Evolutionary conservation across 2,888 invertebrate species (phyloP), one percentile per base, ranked within the genome.

Genomic region (Ceriagrion tenellum): DNA sequence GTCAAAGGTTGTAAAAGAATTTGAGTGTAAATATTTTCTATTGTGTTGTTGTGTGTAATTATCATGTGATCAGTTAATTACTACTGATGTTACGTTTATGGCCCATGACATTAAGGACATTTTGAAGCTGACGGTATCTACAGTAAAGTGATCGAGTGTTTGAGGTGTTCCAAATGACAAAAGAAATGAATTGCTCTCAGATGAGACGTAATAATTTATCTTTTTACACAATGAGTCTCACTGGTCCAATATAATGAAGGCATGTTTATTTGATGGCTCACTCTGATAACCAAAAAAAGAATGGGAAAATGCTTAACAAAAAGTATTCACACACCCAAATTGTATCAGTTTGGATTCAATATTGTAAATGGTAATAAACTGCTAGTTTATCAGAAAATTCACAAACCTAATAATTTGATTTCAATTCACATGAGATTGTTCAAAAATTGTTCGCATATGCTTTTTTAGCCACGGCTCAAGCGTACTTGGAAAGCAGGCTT

Each of bases 331-430:
- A 96, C 95, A 96, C 96, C 96, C 96, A 96, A 96, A 96, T 96
- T 96, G 96, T 96, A 96, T 96, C 96, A 96, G 96, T 96, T 96
- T 96, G 95, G 96, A 96, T 96, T 96, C 96, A 96, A 96, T 96
- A 96, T 96, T 96, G 96, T 96, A 96, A 96, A 96, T 96, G 96
- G 96, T 96, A 96, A 96, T 96, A 96, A 96, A 96, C 96, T 96
- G 95, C 96, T 96, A 96, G 96, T 96, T 96, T 96, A 96, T 96
- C 96, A 96, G 96, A 96, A 96, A 96, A 96, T 95, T 90, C 63
- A 12, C n/a, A 26, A 95, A 93, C 10, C 16, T 90, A 47, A 55
- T 95, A 90, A 88, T 91, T 91, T 93, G n/a, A 93, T 93, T 93
- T 74, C 23, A 12, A 55, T 6, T 55, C 23, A 40, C 69, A 74